A percentile compares a stretch with the other conserved stretches of the same genome.
Conservation (phyloP, 2,888 invertebrate genomes). For the Lasiommata megera region DNA sequence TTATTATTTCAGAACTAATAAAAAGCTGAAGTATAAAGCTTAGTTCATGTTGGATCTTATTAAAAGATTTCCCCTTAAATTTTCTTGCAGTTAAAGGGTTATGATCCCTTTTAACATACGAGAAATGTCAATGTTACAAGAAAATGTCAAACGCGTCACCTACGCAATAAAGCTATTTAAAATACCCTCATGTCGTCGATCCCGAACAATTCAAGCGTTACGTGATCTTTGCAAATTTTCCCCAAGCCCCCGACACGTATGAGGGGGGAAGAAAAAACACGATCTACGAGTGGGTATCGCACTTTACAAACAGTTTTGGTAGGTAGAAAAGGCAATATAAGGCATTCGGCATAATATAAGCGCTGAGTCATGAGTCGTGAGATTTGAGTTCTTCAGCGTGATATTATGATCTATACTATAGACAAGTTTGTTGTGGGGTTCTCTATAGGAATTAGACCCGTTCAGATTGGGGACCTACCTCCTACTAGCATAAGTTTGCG, state of each 20-base stretch:
- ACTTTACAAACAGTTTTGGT: slow-evolving; percentile 27
- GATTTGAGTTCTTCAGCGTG: slow-evolving; percentile 10
- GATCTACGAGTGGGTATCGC: slow-evolving; percentile 26
- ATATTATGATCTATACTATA: too few relatives aligned
- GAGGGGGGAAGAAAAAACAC: slow-evolving; percentile 27
- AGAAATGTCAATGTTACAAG: slow-evolving; percentile 28
- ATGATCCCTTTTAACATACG: slow-evolving; percentile 7
- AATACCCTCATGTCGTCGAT: slow-evolving; percentile 47
- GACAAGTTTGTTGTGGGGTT: too few relatives aligned
- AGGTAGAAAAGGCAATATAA: slow-evolving; percentile 20
- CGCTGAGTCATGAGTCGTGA: slow-evolving; percentile 13
- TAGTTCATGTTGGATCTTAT: background rate
- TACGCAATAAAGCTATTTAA: slow-evolving; percentile 41
- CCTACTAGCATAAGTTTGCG: too few relatives aligned
- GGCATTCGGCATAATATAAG: background rate
- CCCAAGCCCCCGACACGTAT: slow-evolving; percentile 49
- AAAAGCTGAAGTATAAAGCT: background rate
- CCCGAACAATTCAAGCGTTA: slow-evolving; percentile 51
- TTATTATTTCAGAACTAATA: too few relatives aligned
- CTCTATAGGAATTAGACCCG: too few relatives aligned
- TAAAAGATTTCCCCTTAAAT: background rate
- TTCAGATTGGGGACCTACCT: too few relatives aligned
- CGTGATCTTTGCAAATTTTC: slow-evolving; percentile 47
- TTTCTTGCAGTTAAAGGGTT: background rate
- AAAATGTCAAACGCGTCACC: slow-evolving; percentile 28